These are phyloP conservation scores for Neodiprion lecontei DNA, from an alignment of 1,140 invertebrate genomes.

Conservation along the genomic window DNA sequence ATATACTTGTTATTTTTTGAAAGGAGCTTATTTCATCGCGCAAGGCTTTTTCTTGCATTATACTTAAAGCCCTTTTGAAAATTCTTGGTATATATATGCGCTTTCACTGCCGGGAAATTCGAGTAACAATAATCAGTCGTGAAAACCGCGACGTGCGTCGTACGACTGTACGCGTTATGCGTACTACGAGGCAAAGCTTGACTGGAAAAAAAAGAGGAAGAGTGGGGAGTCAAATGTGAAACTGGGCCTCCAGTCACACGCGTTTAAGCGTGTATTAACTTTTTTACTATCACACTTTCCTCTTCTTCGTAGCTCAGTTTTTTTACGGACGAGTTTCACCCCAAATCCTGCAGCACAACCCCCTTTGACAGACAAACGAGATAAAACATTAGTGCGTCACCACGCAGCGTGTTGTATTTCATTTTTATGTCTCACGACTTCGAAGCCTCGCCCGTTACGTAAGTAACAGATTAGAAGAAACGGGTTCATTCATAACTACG, in stretches of 20 bases:
- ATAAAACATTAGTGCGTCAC: conserved; percentile 32
- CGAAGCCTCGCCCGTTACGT: conserved; percentile 22
- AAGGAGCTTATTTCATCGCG: too few species aligned
- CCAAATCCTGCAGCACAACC: conserved; percentile 8
- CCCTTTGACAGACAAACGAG: conserved; percentile 3
- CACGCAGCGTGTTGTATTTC: conserved; percentile 34
- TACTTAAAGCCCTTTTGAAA: too few species aligned
- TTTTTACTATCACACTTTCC: conserved; percentile 14
- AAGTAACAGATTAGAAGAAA: background rate
- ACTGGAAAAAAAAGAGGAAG: too few species aligned
- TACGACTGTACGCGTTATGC: too few species aligned
- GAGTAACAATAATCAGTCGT: too few species aligned
- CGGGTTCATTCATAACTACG: conserved; percentile 14
- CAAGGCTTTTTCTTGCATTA: too few species aligned
- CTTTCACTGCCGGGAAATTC: too few species aligned
- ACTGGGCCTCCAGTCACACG: conserved; percentile 2
- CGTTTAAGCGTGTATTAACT: conserved; percentile 19
- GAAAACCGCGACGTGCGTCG: too few species aligned
- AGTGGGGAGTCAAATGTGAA: too few species aligned
- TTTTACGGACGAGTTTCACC: conserved; percentile 25
- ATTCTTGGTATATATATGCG: too few species aligned
- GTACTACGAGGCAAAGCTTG: too few species aligned
- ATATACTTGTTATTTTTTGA: too few species aligned
- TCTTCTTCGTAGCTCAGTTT: conserved; percentile 27
- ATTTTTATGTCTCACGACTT: conserved; percentile 36